phyloP scores from a whole-genome alignment of 2,113 vertebrate genomes.

The Halcyon senegalensis region DNA sequence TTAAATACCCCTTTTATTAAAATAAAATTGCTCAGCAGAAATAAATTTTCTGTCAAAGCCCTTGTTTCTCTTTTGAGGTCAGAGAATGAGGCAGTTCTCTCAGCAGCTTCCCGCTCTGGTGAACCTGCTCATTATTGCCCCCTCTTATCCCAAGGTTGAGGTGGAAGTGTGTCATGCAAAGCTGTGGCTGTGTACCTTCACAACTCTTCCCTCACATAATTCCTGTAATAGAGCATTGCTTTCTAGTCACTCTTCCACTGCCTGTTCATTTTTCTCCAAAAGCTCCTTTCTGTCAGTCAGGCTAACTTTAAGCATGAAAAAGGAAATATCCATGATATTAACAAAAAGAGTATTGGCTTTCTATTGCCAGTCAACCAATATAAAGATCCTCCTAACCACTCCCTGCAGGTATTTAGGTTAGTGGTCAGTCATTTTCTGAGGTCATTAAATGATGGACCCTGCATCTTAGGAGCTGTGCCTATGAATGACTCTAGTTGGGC shows the following conservation, averaged over 20 bases:
- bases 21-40: neutral
- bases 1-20: neutral
- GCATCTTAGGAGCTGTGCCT: neutral
- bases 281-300: neutral
- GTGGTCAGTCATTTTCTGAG: neutral
- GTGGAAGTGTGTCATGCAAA: too few relatives aligned
- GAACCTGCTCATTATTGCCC: neutral
- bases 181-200: neutral
- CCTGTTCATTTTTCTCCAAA: neutral
- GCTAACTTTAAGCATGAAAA: neutral
- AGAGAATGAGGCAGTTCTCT: neutral
- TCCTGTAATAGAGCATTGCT: too few relatives aligned
- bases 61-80: neutral
- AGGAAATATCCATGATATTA: neutral
- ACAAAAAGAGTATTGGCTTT: neutral
- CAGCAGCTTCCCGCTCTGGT: neutral
- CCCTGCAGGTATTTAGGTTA: neutral
- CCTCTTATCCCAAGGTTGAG: fast-evolving
- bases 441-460: neutral
- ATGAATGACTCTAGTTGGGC: neutral
- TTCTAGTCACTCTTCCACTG: neutral
- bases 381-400: neutral
- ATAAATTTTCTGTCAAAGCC: neutral
- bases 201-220: neutral
- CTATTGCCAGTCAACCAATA: neutral